A percentile compares a stretch with the other conserved stretches of the same genome.
Evolutionary conservation across 2,113 vertebrate species (phyloP).

Genomic region (Cinclus mexicanus): DNA sequence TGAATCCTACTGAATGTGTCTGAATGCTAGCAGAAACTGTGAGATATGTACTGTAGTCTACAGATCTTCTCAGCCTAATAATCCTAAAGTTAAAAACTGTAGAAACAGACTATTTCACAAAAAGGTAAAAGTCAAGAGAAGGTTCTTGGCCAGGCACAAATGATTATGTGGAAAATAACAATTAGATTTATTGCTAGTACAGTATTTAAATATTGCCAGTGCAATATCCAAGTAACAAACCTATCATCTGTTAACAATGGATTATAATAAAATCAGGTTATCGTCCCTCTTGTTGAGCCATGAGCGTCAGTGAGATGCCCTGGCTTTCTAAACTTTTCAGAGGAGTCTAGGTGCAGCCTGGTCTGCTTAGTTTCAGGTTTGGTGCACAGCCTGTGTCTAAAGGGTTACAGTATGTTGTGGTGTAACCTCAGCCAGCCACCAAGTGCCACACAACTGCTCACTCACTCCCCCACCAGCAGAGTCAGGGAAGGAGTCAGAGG

Average conservation of each 20-base stretch:
- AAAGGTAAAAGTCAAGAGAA: neutral
- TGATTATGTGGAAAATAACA: neutral
- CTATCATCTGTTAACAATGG: neutral
- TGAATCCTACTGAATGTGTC: neutral
- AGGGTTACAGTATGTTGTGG: neutral
- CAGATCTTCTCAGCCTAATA: neutral
- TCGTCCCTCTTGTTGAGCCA: neutral
- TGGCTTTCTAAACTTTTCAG: neutral
- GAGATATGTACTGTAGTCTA: neutral
- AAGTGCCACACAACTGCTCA: neutral
- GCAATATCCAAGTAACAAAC: neutral
- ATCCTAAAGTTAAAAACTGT: neutral
- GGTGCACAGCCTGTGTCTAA: neutral
- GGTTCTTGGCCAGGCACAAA: neutral
- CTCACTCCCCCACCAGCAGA: neutral
- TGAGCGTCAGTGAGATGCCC: neutral
- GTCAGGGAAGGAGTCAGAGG: neutral
- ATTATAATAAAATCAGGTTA: neutral
- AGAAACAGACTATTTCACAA: neutral
- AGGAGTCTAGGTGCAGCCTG: neutral
- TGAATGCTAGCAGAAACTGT: neutral
- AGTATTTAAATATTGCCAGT: neutral
- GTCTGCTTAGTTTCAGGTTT: neutral
- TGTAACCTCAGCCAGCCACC: neutral
- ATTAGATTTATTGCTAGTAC: neutral